phyloP scores from a whole-genome alignment of 2,113 vertebrate species.

The Phalacrocorax aristotelis region DNA sequence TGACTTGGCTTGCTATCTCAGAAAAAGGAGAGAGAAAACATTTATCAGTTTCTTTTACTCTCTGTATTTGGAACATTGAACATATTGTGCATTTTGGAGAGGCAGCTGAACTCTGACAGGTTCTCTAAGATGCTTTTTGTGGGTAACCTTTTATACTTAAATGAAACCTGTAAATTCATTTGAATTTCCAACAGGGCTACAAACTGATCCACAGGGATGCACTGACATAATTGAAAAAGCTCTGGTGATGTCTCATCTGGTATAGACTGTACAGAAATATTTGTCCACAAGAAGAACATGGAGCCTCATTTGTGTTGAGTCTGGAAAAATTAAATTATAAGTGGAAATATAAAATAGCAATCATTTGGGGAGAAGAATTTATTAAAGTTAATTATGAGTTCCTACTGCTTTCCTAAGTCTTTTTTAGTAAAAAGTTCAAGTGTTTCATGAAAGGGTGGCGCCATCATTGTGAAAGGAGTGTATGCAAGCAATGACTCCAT shows the following conservation, averaged over 20 bases:
- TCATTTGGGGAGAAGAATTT: neutral
- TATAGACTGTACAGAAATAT: neutral
- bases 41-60: neutral
- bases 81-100: neutral
- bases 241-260: neutral
- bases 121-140: neutral
- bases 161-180: neutral
- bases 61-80: neutral
- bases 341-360: neutral
- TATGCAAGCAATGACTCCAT: neutral
- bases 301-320: neutral
- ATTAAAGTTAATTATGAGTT: neutral
- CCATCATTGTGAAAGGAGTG: neutral
- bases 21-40: neutral
- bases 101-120: neutral
- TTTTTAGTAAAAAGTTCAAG: neutral
- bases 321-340: neutral
- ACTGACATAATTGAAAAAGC: neutral
- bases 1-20: neutral
- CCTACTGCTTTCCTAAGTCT: neutral
- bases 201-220: neutral
- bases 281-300: neutral
- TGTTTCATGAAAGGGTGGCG: neutral
- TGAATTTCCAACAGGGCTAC: neutral
- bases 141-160: neutral